Conservation (phyloP, 1,140 invertebrate genomes). For the Archegozetes longisetosus region DNA sequence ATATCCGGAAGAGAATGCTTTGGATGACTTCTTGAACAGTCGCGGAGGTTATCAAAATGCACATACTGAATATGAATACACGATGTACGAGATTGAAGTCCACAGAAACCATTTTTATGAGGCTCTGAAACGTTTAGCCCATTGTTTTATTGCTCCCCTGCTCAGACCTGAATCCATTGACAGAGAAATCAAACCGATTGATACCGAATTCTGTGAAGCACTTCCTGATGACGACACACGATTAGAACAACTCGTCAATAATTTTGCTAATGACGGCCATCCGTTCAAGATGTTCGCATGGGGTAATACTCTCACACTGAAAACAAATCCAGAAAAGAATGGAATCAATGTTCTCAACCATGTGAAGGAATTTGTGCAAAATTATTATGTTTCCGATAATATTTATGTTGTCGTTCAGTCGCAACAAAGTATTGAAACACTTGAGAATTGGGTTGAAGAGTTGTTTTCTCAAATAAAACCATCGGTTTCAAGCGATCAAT, state of each 20-base stretch:
- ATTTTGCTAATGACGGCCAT: constrained; percentile 44
- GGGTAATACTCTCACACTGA: constrained; percentile 64
- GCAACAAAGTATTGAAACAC: constrained; percentile 50
- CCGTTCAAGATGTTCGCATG: constrained; percentile 65
- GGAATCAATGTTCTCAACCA: constrained; percentile 31
- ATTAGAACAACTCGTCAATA: constrained; percentile 50
- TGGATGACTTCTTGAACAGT: constrained; percentile 57
- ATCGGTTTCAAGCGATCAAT: constrained; percentile 28
- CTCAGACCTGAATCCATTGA: constrained; percentile 71
- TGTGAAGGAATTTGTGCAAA: constrained; percentile 56
- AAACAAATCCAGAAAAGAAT: constrained; percentile 36
- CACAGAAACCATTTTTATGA: constrained; percentile 53
- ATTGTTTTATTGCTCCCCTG: constrained; percentile 73
- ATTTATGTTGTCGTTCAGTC: constrained; percentile 74
- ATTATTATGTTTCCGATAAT: constrained; percentile 71
- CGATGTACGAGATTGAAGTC: constrained; percentile 73
- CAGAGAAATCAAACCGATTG: constrained; percentile 75
- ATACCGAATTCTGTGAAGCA: constrained; percentile 41
- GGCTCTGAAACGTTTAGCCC: constrained; percentile 67
- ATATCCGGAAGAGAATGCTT: constrained; percentile 68
- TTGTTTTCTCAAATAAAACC: constrained; percentile 29
- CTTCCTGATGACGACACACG: constrained; percentile 10
- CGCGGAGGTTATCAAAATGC: constrained; percentile 66
- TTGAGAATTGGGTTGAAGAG: constrained; percentile 47
- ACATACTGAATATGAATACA: constrained; percentile 61